Evolutionary conservation across 2,113 vertebrate species (phyloP), one percentile per base, ranked within the genome.

Genomic region (Ramphastos sulfuratus): DNA sequence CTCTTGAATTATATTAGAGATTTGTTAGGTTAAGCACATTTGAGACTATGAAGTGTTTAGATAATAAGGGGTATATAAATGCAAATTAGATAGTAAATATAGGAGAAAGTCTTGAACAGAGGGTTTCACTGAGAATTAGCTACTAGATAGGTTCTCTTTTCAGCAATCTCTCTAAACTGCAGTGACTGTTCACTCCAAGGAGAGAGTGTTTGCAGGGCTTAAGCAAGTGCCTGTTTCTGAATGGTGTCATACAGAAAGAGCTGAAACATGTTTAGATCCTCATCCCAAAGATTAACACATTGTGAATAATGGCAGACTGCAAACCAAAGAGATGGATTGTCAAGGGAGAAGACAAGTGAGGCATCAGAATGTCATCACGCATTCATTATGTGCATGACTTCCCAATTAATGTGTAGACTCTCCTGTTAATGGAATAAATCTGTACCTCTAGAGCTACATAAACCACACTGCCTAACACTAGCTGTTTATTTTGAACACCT

Each of bases 291-390:
- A 80, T 80, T 23, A 91, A 46, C 56, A 42, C 44, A 2, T 76
- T 15, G 4, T 73, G 82, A 48, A 11, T 12, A 64, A 74, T 60
- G 52, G 44, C 75, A 88, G 79, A 75, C 31, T 65, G 65, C 85
- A 85, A 83, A 77, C 20, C 12, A 60, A 73, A 64, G 60, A 91
- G 50, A 59, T 58, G 80, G 58, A 90, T 5, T 91, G 92, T 44
- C 82, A 81, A 73, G 69, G 73, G 61, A 86, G 50, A 90, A 87
- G 82, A 31, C 25, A 64, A 87, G 54, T 13, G 35, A 87, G 87
- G 87, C 82, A 92, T 75, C 95, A 75, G 66, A 93, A 91, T 81
- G 42, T 80, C 80, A 79, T 72, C 61, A 17, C 78, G 59, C 65
- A 37, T 75, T 92, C 59, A 44, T 87, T 81, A 42, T 44, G 50